Percentiles rank a stretch among this genome's conserved stretches.
Evolutionary conservation across 2,113 vertebrate species (phyloP).

Genomic region (Globicephala melas): DNA sequence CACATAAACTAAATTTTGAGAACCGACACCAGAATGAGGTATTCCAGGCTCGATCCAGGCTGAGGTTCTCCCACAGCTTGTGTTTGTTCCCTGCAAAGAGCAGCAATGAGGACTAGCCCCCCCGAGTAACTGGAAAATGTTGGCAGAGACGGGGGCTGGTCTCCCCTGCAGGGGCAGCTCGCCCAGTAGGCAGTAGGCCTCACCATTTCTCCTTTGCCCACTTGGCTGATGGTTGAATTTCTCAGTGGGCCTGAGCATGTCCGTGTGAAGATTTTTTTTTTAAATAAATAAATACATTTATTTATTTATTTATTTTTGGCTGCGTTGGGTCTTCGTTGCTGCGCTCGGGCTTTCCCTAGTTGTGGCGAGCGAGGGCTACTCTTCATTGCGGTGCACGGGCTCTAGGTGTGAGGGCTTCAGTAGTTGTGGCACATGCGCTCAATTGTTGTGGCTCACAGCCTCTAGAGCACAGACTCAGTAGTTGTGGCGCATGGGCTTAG

Average conservation of each 20-base stretch:
- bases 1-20: background rate
- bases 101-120: slow-evolving; percentile 38
- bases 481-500: no score
- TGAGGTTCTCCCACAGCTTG: background rate
- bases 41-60: background rate
- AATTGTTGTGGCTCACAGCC: no score
- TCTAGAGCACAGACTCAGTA: no score
- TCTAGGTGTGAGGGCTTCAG: no score
- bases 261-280: background rate
- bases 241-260: background rate
- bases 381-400: no score
- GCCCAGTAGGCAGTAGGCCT: background rate
- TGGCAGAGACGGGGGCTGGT: background rate
- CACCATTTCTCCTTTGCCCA: background rate
- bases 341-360: no score
- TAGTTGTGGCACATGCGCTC: no score
- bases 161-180: background rate
- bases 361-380: no score
- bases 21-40: background rate
- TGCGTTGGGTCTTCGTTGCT: no score
- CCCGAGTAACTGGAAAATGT: background rate
- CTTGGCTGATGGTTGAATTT: background rate
- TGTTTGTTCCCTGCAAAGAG: slow-evolving; percentile 51
- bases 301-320: no score
- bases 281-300: no score